Conservation (phyloP, 2,113 vertebrate genomes). For the Castor canadensis region DNA sequence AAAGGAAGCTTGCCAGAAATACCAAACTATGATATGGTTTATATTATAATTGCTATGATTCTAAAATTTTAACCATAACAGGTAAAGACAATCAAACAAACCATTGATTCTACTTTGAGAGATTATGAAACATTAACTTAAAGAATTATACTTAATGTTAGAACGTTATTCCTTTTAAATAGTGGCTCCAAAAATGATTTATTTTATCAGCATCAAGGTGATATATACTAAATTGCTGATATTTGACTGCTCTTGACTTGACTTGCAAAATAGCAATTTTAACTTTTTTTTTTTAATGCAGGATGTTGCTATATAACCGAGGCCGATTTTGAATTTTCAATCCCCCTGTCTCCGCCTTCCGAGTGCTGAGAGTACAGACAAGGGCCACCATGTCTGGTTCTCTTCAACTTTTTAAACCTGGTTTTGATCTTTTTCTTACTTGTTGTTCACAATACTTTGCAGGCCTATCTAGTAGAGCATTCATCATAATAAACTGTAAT, state of each 20-base stretch:
- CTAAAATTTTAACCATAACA: constrained; percentile 40
- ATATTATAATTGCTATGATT: constrained; percentile 38
- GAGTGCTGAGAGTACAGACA: not conserved
- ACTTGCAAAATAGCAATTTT: constrained; percentile 48
- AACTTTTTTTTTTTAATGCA: not conserved
- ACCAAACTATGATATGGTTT: constrained; percentile 39
- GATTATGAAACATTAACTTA: constrained; percentile 18
- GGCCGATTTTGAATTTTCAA: not conserved
- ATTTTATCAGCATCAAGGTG: not conserved
- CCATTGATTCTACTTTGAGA: not conserved
- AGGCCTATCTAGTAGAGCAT: not conserved
- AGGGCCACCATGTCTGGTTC: not conserved
- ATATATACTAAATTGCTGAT: not conserved
- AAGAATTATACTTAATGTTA: not conserved
- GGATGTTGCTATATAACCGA: not conserved
- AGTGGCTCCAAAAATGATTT: not conserved
- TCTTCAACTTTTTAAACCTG: constrained; percentile 5
- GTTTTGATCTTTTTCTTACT: constrained; percentile 30
- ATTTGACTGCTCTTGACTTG: constrained; percentile 9
- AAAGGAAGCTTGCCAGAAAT: constrained; percentile 51
- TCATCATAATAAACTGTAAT: not conserved
- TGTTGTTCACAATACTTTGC: not conserved
- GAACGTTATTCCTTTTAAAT: constrained; percentile 40
- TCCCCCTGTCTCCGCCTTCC: not conserved
- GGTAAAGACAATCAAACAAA: constrained; percentile 52